These are phyloP conservation scores for Seladonia tumulorum DNA, from an alignment of 2,888 invertebrate species.

Conservation along the genomic window DNA sequence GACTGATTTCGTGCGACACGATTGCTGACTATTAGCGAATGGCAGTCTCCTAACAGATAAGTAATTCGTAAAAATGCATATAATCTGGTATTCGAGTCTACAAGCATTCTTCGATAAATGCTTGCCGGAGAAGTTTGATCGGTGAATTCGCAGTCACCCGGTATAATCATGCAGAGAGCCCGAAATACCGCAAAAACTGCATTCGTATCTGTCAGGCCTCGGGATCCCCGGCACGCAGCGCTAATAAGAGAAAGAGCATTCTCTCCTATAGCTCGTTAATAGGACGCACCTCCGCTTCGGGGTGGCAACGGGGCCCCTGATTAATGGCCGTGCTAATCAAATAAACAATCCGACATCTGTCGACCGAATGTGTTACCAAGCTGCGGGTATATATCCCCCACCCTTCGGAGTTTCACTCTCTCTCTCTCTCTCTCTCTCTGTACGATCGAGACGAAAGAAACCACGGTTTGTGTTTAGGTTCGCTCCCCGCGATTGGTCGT, in stretches of 20 bases:
- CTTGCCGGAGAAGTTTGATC: not conserved
- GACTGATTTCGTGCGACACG: conserved; percentile 28
- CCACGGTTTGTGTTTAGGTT: conserved; percentile 50
- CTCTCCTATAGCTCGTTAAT: conserved; percentile 51
- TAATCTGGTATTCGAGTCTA: no score
- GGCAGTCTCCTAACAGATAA: no score
- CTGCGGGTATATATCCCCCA: conserved; percentile 50
- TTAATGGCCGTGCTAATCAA: conserved; percentile 79
- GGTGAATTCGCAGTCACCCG: not conserved
- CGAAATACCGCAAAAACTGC: conserved; percentile 16
- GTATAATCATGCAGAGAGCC: not conserved
- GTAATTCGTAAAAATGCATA: no score
- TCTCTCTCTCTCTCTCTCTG: not conserved
- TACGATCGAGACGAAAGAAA: conserved; percentile 36
- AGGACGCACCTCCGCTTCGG: conserved; percentile 56
- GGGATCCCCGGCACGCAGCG: conserved; percentile 8
- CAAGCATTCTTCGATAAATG: not conserved
- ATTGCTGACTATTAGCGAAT: conserved; percentile 10
- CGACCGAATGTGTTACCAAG: conserved; percentile 77
- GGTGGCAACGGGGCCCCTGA: conserved; percentile 66
- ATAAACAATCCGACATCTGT: conserved; percentile 81
- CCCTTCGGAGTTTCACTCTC: not conserved
- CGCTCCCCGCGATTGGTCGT: conserved; percentile 24
- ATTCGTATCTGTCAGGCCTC: conserved; percentile 22
- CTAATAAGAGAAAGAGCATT: conserved; percentile 45